Conservation (phyloP, 2,888 invertebrate genomes). For the Trisateles emortualis region DNA sequence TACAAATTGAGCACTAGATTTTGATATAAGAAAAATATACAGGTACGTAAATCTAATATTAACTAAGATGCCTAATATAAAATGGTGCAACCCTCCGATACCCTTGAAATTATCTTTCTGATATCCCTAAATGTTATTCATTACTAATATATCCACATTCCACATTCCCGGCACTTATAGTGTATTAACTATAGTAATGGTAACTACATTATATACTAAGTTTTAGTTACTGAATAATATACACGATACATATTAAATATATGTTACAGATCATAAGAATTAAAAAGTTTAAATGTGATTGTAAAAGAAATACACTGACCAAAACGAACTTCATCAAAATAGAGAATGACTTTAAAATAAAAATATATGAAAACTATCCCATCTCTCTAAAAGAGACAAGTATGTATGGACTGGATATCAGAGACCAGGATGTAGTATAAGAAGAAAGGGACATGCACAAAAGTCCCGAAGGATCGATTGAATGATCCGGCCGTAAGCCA, state of each 20-base stretch:
- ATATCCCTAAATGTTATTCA: conserved; percentile 23
- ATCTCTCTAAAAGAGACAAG: no score
- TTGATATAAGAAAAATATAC: conserved; percentile 4
- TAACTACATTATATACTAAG: conserved; percentile 57
- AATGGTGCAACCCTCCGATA: conserved; percentile 30
- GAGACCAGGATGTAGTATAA: no score
- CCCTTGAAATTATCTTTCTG: conserved; percentile 18
- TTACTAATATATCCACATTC: conserved; percentile 68
- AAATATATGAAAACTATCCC: no score
- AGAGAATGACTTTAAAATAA: no score
- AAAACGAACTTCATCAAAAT: no score
- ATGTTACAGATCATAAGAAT: conserved; percentile 21
- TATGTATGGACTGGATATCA: no score
- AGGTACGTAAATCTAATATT: not conserved
- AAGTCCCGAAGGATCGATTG: no score
- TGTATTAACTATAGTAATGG: conserved; percentile 54
- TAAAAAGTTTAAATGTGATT: not conserved
- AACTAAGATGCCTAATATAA: conserved; percentile 6
- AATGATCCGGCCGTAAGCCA: no score
- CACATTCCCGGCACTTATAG: conserved; percentile 80
- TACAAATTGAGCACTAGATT: not conserved
- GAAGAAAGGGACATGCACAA: no score
- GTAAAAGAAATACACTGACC: no score
- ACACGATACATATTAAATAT: conserved; percentile 26
- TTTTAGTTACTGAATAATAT: conserved; percentile 36